phyloP scores from a whole-genome alignment of 2,797 vertebrate species.

The Anguilla obscura region DNA sequence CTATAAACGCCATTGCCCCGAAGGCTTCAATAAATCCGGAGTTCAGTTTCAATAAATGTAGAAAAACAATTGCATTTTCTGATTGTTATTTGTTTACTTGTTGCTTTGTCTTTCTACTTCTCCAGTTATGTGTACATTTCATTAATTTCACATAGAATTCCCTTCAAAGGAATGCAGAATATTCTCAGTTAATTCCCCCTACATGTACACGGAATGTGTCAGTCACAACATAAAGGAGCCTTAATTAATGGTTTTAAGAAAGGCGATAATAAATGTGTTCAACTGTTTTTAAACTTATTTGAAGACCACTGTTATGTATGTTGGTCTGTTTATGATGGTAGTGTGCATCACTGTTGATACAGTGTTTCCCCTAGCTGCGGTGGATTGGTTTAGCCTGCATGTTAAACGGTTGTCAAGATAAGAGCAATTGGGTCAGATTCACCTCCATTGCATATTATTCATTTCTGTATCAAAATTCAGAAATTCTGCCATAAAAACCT shows the following conservation, averaged over 20 bases:
- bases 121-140: neutral
- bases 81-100: neutral
- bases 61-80: neutral
- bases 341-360: neutral
- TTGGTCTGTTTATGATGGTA: neutral
- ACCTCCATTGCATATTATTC: neutral
- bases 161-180: neutral
- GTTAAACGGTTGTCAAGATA: neutral
- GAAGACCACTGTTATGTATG: neutral
- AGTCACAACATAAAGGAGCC: neutral
- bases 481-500: no score
- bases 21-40: neutral
- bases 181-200: neutral
- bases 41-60: neutral
- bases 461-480: neutral
- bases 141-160: neutral
- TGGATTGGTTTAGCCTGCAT: neutral
- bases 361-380: neutral
- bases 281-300: neutral
- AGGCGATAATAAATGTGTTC: neutral
- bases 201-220: neutral
- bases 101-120: neutral
- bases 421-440: neutral
- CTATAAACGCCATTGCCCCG: neutral
- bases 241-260: neutral